Evolutionary conservation across 2,797 vertebrate species (phyloP).

Genomic region (Mormyrus proboscirostris): DNA sequence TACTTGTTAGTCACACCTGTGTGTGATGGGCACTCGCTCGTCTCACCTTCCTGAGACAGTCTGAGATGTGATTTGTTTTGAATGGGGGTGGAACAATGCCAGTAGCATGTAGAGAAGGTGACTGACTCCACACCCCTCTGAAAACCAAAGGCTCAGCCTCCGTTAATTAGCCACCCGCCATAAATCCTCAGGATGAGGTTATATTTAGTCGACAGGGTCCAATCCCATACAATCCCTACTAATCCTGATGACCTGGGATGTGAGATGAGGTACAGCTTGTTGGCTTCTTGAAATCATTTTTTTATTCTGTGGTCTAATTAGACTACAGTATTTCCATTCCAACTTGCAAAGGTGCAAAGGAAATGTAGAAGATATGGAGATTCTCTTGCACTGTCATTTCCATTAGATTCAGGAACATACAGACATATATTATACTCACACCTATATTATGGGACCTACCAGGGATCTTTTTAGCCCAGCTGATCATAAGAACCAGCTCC

Average conservation of each 20-base stretch:
- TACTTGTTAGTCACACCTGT: slow-evolving; percentile 33
- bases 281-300: neutral
- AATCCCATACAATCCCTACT: neutral
- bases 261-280: neutral
- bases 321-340: neutral
- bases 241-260: neutral
- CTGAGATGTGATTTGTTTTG: neutral
- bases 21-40: slow-evolving; percentile 34
- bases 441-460: slow-evolving; percentile 44
- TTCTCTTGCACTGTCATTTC: neutral
- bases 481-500: slow-evolving; percentile 93
- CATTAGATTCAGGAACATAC: neutral
- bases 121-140: neutral
- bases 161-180: neutral
- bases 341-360: neutral
- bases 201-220: neutral
- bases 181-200: neutral
- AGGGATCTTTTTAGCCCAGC: slow-evolving; percentile 76
- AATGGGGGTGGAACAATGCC: slow-evolving; percentile 22
- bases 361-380: neutral
- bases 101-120: neutral
- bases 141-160: neutral
- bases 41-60: slow-evolving; percentile 8
- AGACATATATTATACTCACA: neutral
- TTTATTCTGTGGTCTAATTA: neutral